phyloP scores from a whole-genome alignment of 1,140 invertebrate genomes.

The Phymastichus coffea region DNA sequence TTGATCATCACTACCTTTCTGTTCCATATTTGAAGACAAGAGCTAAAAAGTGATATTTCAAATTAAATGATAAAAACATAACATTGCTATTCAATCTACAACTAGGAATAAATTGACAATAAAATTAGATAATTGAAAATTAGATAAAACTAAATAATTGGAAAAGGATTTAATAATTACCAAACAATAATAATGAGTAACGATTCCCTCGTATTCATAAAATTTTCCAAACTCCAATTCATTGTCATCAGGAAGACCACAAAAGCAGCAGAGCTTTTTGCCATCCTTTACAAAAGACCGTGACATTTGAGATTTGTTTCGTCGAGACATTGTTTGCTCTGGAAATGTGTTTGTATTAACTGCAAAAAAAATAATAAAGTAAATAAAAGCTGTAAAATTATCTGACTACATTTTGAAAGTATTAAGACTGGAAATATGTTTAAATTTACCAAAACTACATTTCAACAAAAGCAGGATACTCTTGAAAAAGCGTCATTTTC shows the following conservation, averaged over 20 bases:
- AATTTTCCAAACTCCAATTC: conserved; percentile 59
- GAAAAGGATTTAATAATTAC: conserved; percentile 41
- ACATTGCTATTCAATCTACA: no score
- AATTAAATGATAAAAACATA: no score
- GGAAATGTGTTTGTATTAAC: no score
- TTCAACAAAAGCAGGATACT: no score
- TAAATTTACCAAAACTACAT: no score
- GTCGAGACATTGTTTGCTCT: neutral
- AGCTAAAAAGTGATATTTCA: conserved; percentile 53
- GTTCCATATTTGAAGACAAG: conserved; percentile 64
- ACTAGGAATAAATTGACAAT: neutral
- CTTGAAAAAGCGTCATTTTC: no score
- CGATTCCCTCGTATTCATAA: conserved; percentile 51
- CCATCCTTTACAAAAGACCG: neutral
- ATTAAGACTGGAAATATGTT: no score
- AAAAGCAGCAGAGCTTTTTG: conserved; percentile 54
- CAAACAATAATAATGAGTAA: conserved; percentile 61
- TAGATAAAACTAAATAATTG: neutral
- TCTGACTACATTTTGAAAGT: no score
- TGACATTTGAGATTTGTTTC: neutral
- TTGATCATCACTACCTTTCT: conserved; percentile 61
- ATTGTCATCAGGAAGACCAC: conserved; percentile 50
- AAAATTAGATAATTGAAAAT: neutral
- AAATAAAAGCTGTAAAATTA: no score
- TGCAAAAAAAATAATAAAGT: no score